phyloP scores from a whole-genome alignment of 2,888 invertebrate genomes.

The Frankliniella intonsa region DNA sequence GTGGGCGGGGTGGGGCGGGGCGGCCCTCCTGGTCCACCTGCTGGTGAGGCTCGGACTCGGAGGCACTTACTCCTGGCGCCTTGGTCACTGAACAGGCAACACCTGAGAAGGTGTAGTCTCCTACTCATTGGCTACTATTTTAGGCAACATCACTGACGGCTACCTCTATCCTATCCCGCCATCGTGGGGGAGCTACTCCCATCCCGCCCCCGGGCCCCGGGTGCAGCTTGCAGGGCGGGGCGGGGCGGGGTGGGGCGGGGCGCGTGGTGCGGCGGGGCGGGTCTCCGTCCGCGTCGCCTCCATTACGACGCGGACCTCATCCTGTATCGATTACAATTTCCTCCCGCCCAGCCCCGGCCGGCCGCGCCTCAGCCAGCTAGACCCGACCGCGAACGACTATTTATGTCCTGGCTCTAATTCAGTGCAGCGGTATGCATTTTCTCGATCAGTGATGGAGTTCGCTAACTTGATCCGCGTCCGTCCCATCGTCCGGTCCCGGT shows the following conservation, averaged over 20 bases:
- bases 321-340: conserved; percentile 14
- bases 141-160: too few relatives aligned
- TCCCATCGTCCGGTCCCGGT: neutral
- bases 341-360: neutral
- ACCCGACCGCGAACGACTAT: neutral
- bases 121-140: too few relatives aligned
- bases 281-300: neutral
- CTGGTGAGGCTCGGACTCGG: too few relatives aligned
- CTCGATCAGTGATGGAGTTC: conserved; percentile 20
- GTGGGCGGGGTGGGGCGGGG: neutral
- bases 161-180: too few relatives aligned
- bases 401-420: conserved; percentile 12
- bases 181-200: too few relatives aligned
- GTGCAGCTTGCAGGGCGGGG: too few relatives aligned
- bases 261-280: neutral
- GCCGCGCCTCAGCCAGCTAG: neutral
- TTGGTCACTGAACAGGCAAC: too few relatives aligned
- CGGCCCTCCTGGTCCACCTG: too few relatives aligned
- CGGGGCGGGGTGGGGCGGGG: too few relatives aligned
- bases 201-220: too few relatives aligned
- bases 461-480: conserved; percentile 1
- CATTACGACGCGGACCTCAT: neutral
- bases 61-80: too few relatives aligned
- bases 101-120: too few relatives aligned
- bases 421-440: neutral